These are phyloP conservation scores for Drepana arcuata DNA, from an alignment of 1,140 invertebrate genomes.

Conservation along the genomic window DNA sequence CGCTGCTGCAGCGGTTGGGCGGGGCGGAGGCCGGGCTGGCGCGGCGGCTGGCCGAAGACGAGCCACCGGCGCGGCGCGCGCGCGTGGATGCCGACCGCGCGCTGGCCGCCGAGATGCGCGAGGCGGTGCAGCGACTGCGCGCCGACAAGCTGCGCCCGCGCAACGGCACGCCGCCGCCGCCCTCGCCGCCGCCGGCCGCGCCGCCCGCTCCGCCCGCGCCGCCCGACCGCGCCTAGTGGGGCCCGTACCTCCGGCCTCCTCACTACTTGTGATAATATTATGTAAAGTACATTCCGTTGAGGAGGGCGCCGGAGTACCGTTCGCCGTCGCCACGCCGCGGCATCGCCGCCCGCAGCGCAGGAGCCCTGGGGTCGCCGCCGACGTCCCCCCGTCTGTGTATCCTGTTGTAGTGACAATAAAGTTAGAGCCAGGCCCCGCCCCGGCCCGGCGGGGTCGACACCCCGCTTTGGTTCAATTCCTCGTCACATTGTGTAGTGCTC, in stretches of 20 bases:
- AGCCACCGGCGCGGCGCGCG: slow-evolving; percentile 41
- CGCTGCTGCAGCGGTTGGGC: slow-evolving; percentile 80
- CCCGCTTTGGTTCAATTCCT: no score
- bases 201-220: slow-evolving; percentile 18
- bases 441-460: no score
- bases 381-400: slow-evolving; percentile 28
- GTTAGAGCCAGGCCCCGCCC: no score
- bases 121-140: slow-evolving; percentile 71
- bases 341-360: slow-evolving; percentile 9
- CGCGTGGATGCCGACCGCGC: slow-evolving; percentile 64
- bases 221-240: slow-evolving; percentile 34
- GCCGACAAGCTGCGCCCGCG: slow-evolving; percentile 48
- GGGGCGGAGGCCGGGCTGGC: slow-evolving; percentile 66
- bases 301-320: slow-evolving; percentile 9
- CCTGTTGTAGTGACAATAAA: slow-evolving; percentile 57
- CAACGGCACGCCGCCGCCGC: slow-evolving; percentile 52
- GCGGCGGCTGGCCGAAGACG: slow-evolving; percentile 39
- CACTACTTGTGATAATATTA: slow-evolving; percentile 49
- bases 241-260: slow-evolving; percentile 29
- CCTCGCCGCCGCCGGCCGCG: slow-evolving; percentile 16
- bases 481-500: no score
- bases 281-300: slow-evolving; percentile 49
- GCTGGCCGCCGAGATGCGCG: slow-evolving; percentile 71
- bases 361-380: slow-evolving; percentile 8
- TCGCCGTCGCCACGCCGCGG: no score